Evolutionary conservation across 2,797 vertebrate species (phyloP).

Genomic region (Gadopsis marmoratus): DNA sequence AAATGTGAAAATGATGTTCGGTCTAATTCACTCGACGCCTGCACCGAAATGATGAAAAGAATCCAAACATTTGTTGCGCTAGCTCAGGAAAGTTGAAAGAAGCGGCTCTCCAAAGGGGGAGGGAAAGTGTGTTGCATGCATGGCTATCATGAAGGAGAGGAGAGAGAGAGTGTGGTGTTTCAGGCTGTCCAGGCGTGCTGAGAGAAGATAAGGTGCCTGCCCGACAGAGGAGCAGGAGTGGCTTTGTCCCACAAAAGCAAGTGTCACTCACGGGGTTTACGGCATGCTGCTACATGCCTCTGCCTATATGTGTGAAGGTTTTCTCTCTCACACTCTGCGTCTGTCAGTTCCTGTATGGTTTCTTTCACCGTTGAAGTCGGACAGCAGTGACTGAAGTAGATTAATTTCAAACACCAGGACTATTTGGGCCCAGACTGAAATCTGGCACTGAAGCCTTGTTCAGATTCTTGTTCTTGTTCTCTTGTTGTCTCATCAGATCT

Average conservation of each 20-base stretch:
- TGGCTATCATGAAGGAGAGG: constrained; percentile 47
- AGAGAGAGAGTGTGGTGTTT: constrained; percentile 33
- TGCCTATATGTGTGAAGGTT: constrained; percentile 58
- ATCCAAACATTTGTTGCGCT: constrained; percentile 26
- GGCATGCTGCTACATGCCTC: constrained; percentile 75
- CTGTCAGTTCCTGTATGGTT: constrained; percentile 2
- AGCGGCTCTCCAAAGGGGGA: constrained; percentile 35
- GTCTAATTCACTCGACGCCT: constrained; percentile 7
- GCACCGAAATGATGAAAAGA: constrained; percentile 45
- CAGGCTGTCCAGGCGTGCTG: constrained; percentile 55
- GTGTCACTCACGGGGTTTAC: constrained; percentile 66
- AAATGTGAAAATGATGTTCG: constrained; percentile 19
- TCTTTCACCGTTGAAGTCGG: constrained; percentile 8
- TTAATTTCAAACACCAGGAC: constrained; percentile 17
- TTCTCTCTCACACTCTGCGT: constrained; percentile 34
- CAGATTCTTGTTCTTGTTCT: constrained; percentile 19
- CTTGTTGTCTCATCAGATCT: constrained; percentile 8
- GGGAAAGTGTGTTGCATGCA: constrained; percentile 45
- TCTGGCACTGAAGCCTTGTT: not conserved
- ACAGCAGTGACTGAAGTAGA: not conserved
- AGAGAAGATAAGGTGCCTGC: constrained; percentile 68
- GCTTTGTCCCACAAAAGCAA: constrained; percentile 63
- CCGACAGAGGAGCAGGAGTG: constrained; percentile 49
- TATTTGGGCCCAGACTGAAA: constrained; percentile 27
- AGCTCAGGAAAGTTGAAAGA: constrained; percentile 40